These are phyloP conservation scores for Morpho deidamia DNA, from an alignment of 2,888 invertebrate species.

Conservation along the genomic window DNA sequence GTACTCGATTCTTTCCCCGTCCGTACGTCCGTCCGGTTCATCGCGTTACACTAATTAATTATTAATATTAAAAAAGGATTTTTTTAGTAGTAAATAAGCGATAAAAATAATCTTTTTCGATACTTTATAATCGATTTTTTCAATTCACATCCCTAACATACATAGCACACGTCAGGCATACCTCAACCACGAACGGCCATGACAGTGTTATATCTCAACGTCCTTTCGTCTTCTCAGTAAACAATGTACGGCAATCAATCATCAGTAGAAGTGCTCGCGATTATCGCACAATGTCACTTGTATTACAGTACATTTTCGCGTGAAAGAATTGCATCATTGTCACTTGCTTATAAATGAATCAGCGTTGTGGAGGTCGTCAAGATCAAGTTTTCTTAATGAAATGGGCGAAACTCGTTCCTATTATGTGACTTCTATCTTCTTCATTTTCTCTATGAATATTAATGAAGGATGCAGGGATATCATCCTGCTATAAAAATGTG, in stretches of 20 bases:
- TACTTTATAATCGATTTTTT: too few relatives aligned
- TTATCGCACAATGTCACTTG: not conserved
- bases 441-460: conserved; percentile 28
- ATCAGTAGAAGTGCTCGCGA: conserved; percentile 2
- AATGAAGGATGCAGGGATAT: conserved; percentile 4
- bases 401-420: conserved; percentile 16
- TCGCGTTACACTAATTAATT: too few relatives aligned
- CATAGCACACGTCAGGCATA: not conserved
- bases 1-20: too few relatives aligned
- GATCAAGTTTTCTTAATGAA: conserved; percentile 28
- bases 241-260: conserved; percentile 8
- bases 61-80: too few relatives aligned
- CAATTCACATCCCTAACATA: too few relatives aligned
- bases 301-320: conserved; percentile 1
- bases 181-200: conserved; percentile 22
- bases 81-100: too few relatives aligned
- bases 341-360: conserved; percentile 9
- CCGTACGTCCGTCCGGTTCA: too few relatives aligned
- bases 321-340: conserved; percentile 9
- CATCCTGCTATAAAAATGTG: not conserved
- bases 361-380: conserved; percentile 25
- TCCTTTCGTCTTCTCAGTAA: conserved; percentile 22
- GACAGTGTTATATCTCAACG: conserved; percentile 22
- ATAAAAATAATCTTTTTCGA: too few relatives aligned
- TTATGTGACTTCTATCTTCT: conserved; percentile 11